These are phyloP conservation scores for Aleiodes sp. DNA, from an alignment of 1,140 invertebrate species.

Conservation along the genomic window DNA sequence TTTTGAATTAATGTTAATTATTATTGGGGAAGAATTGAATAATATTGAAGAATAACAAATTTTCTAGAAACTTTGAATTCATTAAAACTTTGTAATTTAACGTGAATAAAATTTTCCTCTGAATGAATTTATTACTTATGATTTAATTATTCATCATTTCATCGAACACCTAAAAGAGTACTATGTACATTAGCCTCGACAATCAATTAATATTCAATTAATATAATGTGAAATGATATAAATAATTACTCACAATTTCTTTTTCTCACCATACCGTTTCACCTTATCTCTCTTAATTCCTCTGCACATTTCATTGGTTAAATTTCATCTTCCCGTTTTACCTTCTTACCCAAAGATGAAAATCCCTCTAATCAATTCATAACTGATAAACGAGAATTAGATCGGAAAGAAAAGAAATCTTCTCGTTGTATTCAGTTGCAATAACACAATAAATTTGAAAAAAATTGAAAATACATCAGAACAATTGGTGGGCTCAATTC, in stretches of 20 bases:
- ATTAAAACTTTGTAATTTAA: no score
- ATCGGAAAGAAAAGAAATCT: not conserved
- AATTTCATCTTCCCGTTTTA: no score
- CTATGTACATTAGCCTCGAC: not conserved
- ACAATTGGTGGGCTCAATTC: slow-evolving; percentile 61
- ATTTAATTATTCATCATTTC: not conserved
- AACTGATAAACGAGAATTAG: not conserved
- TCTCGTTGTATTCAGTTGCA: not conserved
- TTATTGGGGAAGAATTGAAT: not conserved
- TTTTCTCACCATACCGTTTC: not conserved
- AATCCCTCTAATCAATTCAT: not conserved
- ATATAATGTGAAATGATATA: not conserved
- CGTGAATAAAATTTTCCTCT: not conserved
- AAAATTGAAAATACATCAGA: no score
- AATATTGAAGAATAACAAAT: no score
- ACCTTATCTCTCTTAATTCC: not conserved
- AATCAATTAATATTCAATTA: not conserved
- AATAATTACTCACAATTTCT: not conserved
- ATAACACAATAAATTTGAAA: no score
- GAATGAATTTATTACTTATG: not conserved
- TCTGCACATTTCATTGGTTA: not conserved
- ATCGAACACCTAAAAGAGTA: slow-evolving; percentile 8
- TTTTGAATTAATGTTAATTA: not conserved
- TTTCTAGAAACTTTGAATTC: no score
- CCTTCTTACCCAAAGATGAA: not conserved